phyloP scores from a whole-genome alignment of 1,140 invertebrate genomes.

The Drosophila subpulchrella region DNA sequence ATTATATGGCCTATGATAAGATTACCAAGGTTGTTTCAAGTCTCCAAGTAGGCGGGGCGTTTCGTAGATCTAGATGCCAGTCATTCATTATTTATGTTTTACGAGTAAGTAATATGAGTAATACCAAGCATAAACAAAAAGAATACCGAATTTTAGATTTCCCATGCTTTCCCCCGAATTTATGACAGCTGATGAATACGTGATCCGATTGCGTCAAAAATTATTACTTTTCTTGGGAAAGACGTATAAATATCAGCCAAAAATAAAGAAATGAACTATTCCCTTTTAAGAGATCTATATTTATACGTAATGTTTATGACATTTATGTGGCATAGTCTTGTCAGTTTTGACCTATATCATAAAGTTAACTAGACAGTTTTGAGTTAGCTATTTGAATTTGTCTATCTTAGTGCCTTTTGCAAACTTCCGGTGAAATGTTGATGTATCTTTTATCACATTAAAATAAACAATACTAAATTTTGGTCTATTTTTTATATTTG shows the following conservation, averaged over 20 bases:
- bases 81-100: constrained; percentile 41
- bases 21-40: constrained; percentile 40
- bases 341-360: constrained; percentile 8
- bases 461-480: constrained; percentile 5
- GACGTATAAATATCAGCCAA: neutral
- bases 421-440: neutral
- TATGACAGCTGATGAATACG: constrained; percentile 7
- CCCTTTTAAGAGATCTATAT: neutral
- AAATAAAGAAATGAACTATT: neutral
- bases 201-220: neutral
- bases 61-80: constrained; percentile 17
- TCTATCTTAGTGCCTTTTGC: neutral
- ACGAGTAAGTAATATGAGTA: constrained; percentile 42
- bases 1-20: constrained; percentile 61
- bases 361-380: constrained; percentile 3
- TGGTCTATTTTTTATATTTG: constrained; percentile 11
- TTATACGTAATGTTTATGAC: constrained; percentile 6
- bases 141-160: neutral
- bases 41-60: constrained; percentile 11
- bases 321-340: neutral
- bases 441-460: neutral
- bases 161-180: neutral
- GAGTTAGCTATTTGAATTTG: constrained; percentile 10
- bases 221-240: neutral
- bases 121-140: constrained; percentile 13